Base-by-base conservation (phyloP, 2,888 invertebrate genomes). In the Eristalis intricaria region DNA sequence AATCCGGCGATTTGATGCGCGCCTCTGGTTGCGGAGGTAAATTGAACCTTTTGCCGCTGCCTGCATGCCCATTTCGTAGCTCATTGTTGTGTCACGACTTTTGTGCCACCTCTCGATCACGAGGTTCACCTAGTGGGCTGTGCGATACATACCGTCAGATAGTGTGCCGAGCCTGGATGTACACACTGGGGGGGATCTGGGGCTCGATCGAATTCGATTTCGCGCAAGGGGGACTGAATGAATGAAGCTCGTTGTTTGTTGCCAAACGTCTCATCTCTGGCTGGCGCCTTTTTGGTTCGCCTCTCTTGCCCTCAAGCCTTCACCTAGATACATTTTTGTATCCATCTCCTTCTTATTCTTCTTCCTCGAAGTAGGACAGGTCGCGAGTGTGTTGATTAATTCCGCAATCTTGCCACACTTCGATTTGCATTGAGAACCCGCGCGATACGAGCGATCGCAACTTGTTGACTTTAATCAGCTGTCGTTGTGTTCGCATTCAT, bases 71-170 rank as follows among this genome's bases (percentile, higher is more conserved):
- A 50, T 73, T 64, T 69, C 66, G 68, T 74, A 58, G 63, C 79
- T 79, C 83, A 84, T 87, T 79, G 79, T 84, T 87, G 84, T 87
- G 84, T 87, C 87, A 87, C 87, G 87, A 87, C 84, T 84, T 84
- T 79, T 87, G 8, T 79, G 68, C 87, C 87, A 87, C 87, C 87
- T 87, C 69, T 79, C 68, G 84, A 80, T 87, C 87, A 87, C 87
- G 87, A 87, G 84, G 79, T 84, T 87, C 84, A 86, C 86, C 86
- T 86, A 78, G 82, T 78, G 78, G 82, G 70, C 32, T 32, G 82
- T 78, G 61, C 77, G 63, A 73, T 73, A 23, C 11, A 38, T 40
- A 60, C 40, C 32, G n/a, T 15, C 32, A 43, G 73, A 58, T 32
- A 73, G 32, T 64, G 61, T 64, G 73, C 85, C 32, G 8, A 29